Base-by-base conservation (phyloP, 2,113 vertebrate species). In the Condylura cristata region DNA sequence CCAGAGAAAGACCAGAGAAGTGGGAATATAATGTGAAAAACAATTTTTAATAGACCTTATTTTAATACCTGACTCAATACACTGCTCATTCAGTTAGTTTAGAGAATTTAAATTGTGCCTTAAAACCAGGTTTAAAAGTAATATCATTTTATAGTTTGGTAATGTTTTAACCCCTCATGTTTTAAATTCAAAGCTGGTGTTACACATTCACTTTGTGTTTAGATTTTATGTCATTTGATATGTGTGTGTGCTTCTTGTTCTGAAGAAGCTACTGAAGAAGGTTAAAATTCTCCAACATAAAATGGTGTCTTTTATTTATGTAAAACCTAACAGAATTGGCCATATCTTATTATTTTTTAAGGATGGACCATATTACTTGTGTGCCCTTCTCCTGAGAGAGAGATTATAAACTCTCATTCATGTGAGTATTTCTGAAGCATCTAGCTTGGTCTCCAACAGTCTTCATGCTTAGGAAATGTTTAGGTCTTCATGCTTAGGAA, bases 41-140 rank as follows among this genome's bases (percentile, higher is more conserved):
- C 3, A 75, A 79, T 65, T 86, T 83, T 30, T 68, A 17, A 10
- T 66, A 17, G 26, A 81, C 0, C 24, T 65, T 58, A 88, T 48
- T 2, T 85, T 66, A 88, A 28, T 75, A 79, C 74, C 20, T 79
- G 41, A 84, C 61, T 91, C 4, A 51, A 6, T 46, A 39, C 16
- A 72, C 14, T 89, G 30, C 53, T 86, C 41, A 66, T 82, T 58
- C 14, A 84, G 14, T 70, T 60, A 41, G 12, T 71, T 39, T 51
- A 58, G 70, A 80, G 58, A 91, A 87, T 81, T 74, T 93, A 71
- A 86, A 37, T 82, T 65, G 71, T 91, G 74, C 44, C 80, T 89
- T 90, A 58, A 22, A 24, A 63, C 24, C 46, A 48, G n/a, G 30
- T 34, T 63, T 82, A 53, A 80, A 75, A 92, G 66, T 70, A 70